These are phyloP conservation scores for Lymantria dispar DNA, from an alignment of 2,888 invertebrate species.

Conservation along the genomic window DNA sequence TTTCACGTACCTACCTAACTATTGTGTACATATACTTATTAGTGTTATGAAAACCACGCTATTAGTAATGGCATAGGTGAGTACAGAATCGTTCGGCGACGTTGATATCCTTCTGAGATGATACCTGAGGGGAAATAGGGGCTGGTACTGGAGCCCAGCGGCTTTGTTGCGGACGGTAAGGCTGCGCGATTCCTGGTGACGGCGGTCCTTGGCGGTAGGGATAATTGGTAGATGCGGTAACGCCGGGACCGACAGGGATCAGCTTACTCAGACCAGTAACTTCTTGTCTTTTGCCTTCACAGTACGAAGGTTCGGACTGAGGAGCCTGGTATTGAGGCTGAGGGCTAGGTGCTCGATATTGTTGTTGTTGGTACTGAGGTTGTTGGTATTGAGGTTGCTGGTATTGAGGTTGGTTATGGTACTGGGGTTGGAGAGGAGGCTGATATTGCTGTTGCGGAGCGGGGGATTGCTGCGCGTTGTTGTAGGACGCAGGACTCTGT, in stretches of 20 bases:
- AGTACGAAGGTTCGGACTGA: conserved; percentile 52
- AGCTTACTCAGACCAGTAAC: conserved; percentile 72
- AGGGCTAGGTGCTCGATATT: conserved; percentile 70
- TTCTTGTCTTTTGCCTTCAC: conserved; percentile 68
- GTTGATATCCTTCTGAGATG: conserved; percentile 35
- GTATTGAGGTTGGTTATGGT: conserved; percentile 26
- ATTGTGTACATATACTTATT: conserved; percentile 3
- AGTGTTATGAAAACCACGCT: conserved; percentile 37
- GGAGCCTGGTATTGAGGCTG: conserved; percentile 45
- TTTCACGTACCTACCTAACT: neutral
- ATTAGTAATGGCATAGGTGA: conserved; percentile 38
- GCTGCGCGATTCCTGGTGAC: conserved; percentile 62
- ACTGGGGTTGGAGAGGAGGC: conserved; percentile 39
- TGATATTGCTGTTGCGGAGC: conserved; percentile 35
- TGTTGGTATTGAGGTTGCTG: conserved; percentile 44
- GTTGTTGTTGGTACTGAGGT: conserved; percentile 47
- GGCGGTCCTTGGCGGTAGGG: conserved; percentile 60
- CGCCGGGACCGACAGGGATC: conserved; percentile 70
- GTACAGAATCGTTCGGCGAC: conserved; percentile 37
- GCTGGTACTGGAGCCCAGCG: conserved; percentile 78
- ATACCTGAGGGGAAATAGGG: conserved; percentile 76
- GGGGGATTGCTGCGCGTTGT: conserved; percentile 73
- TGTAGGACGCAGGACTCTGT: conserved; percentile 70
- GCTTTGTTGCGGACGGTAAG: conserved; percentile 63
- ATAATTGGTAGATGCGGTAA: conserved; percentile 37